A percentile compares a stretch with the other conserved stretches of the same genome.
Conservation (phyloP, 2,797 vertebrate genomes). For the Mormyrops attenuatus region DNA sequence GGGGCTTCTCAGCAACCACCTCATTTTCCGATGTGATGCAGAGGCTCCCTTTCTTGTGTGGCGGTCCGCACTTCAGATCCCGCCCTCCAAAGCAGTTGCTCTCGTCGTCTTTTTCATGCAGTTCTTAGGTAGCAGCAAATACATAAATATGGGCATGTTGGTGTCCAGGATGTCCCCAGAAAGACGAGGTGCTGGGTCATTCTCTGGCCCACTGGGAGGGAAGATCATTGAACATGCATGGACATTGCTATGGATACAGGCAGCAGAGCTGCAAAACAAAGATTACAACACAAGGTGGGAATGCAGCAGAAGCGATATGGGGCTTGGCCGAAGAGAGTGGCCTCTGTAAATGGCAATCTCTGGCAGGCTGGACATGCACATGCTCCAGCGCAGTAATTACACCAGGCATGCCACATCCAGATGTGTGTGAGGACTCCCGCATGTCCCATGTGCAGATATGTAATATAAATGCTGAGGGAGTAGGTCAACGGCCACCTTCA, state of each 20-base stretch:
- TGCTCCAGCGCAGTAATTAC: background rate
- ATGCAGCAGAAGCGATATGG: constrained; percentile 16
- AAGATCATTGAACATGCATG: background rate
- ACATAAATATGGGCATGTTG: background rate
- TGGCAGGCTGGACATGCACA: background rate
- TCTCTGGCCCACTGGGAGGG: background rate
- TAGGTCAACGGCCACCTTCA: background rate
- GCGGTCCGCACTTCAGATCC: background rate
- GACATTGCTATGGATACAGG: constrained; percentile 6
- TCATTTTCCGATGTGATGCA: constrained; percentile 42
- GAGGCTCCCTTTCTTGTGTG: constrained; percentile 46
- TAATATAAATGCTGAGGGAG: background rate
- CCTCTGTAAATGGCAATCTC: background rate
- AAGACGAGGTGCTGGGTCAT: background rate
- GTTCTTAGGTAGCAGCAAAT: background rate
- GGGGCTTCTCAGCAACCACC: background rate
- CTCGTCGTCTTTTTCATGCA: background rate
- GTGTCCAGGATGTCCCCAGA: background rate
- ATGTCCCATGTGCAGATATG: background rate
- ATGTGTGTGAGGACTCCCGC: background rate
- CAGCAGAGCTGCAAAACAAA: constrained; percentile 11
- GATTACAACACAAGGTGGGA: background rate
- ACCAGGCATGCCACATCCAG: background rate
- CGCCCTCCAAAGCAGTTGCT: background rate
- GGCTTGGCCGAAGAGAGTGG: background rate